These are phyloP conservation scores for Dasysyrphus albostriatus DNA, from an alignment of 2,888 invertebrate species.

Conservation along the genomic window DNA sequence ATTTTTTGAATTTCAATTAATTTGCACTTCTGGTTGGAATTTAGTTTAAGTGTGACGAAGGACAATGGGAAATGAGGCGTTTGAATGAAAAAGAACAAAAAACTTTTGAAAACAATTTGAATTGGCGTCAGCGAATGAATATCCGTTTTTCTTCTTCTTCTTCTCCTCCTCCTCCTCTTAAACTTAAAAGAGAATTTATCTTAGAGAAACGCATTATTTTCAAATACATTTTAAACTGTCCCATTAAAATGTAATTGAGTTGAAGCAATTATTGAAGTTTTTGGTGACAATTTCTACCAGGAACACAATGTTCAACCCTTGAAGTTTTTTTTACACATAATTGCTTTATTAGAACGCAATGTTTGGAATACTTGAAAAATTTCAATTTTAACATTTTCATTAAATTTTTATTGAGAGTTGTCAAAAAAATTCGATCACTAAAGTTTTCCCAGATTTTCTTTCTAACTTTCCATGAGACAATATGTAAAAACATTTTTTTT, in stretches of 20 bases:
- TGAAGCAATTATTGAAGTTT: conserved; percentile 32
- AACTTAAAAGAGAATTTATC: conserved; percentile 5
- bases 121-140: conserved; percentile 11
- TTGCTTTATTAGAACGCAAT: not conserved
- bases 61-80: conserved; percentile 57
- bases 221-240: conserved; percentile 23
- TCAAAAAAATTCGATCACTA: no score
- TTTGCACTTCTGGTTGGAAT: conserved; percentile 52
- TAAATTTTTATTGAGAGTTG: not conserved
- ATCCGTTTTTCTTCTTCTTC: conserved; percentile 1
- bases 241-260: conserved; percentile 36
- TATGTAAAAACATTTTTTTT: no score
- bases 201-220: conserved; percentile 40
- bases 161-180: not conserved
- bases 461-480: no score
- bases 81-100: conserved; percentile 17
- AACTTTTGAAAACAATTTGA: conserved; percentile 35
- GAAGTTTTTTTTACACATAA: not conserved
- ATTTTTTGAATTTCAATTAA: conserved; percentile 54
- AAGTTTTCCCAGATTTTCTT: no score
- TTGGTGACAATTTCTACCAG: not conserved
- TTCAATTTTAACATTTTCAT: not conserved
- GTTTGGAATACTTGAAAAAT: not conserved
- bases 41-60: conserved; percentile 39
- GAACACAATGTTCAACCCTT: not conserved